Conservation (phyloP, 30 jellyfish, hydroid and myxozoan species). For the Pelagia noctiluca region DNA sequence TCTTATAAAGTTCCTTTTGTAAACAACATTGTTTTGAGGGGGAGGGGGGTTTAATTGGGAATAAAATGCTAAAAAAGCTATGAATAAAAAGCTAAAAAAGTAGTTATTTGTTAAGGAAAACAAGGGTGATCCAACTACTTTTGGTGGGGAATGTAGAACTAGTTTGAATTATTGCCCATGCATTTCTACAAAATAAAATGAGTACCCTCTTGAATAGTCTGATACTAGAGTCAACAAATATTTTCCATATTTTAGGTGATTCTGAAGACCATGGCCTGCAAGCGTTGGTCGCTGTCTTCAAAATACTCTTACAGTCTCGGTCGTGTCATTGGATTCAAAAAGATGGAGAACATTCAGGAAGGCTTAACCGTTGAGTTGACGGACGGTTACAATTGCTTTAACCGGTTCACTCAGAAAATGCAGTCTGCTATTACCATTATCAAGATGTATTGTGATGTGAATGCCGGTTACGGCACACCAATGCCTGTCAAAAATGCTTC, state of each 20-base stretch:
- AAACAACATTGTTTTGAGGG: no score
- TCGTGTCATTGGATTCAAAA: conserved; percentile 80
- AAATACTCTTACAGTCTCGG: conserved; percentile 83
- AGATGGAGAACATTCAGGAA: conserved; percentile 25
- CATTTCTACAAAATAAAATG: no score
- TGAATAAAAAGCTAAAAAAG: no score
- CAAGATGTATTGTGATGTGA: conserved; percentile 67
- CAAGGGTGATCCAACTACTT: no score
- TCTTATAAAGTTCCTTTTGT: no score
- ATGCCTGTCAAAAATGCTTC: conserved; percentile 75
- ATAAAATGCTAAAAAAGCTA: no score
- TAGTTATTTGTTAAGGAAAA: no score
- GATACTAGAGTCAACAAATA: no score
- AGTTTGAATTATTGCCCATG: no score
- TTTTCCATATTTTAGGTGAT: conserved; percentile 64
- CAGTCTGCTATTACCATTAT: conserved; percentile 73
- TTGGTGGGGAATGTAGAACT: no score
- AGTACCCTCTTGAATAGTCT: no score
- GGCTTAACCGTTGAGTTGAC: conserved; percentile 72
- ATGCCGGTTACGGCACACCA: conserved; percentile 84
- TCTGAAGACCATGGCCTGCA: conserved; percentile 88
- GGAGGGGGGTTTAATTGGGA: no score
- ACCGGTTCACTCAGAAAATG: conserved; percentile 33
- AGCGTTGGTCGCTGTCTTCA: conserved; percentile 83
- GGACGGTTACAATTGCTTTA: conserved; percentile 83